These are phyloP conservation scores for Drosophila subpulchrella DNA, from an alignment of 1,140 invertebrate species.

Conservation along the genomic window DNA sequence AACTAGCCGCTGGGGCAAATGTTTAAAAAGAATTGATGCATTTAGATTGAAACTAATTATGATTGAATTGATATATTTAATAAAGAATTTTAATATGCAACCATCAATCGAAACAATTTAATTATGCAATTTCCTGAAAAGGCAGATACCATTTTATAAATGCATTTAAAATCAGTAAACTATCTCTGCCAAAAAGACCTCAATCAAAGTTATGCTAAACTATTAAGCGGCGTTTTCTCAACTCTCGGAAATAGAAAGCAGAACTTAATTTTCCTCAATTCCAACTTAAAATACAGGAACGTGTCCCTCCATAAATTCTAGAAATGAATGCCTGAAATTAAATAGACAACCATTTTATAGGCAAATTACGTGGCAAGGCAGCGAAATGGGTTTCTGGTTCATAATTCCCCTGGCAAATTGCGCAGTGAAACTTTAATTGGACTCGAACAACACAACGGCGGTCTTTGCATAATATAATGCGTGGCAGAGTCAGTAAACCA, in stretches of 20 bases:
- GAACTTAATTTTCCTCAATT: constrained; percentile 7
- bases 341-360: constrained; percentile 38
- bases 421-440: constrained; percentile 40
- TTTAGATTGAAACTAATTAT: constrained; percentile 1
- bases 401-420: constrained; percentile 28
- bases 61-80: background rate
- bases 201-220: background rate
- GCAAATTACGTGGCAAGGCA: constrained; percentile 36
- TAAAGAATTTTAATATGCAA: background rate
- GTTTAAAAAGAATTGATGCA: background rate
- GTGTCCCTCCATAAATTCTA: constrained; percentile 21
- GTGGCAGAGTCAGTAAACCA: constrained; percentile 11
- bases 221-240: background rate
- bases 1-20: background rate
- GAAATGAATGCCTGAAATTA: constrained; percentile 28
- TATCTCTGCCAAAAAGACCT: too few species aligned
- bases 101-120: background rate
- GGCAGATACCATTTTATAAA: background rate
- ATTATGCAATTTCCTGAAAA: background rate
- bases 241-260: background rate
- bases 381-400: constrained; percentile 32
- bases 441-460: constrained; percentile 9
- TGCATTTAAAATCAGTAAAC: too few species aligned
- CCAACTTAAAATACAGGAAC: constrained; percentile 1
- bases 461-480: constrained; percentile 4